Conservation (phyloP, 1,140 invertebrate genomes). For the Schlechtendalia chinensis region DNA sequence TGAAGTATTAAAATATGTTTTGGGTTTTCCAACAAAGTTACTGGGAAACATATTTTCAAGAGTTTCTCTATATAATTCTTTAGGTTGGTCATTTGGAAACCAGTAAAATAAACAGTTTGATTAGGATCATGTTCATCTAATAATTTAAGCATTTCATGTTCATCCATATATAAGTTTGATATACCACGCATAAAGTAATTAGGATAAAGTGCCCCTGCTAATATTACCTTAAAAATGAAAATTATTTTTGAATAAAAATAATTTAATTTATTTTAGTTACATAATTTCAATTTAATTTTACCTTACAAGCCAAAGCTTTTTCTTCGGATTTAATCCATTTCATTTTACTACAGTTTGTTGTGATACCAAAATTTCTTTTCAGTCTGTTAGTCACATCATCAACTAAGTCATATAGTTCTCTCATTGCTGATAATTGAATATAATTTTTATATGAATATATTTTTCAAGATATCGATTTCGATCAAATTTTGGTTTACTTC, state of each 20-base stretch:
- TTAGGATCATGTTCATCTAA: constrained; percentile 72
- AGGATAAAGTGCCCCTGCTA: constrained; percentile 86
- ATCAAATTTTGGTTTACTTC: constrained; percentile 51
- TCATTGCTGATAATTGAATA: constrained; percentile 70
- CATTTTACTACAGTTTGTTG: constrained; percentile 1
- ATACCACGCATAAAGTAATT: constrained; percentile 74
- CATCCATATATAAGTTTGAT: constrained; percentile 59
- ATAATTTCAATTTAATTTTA: not conserved
- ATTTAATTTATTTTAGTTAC: too few species aligned
- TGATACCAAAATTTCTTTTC: constrained; percentile 13
- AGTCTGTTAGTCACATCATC: constrained; percentile 69
- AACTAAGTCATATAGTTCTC: constrained; percentile 70
- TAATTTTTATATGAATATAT: constrained; percentile 72
- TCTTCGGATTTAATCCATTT: constrained; percentile 25
- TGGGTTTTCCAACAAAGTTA: constrained; percentile 55
- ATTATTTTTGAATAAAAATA: not conserved
- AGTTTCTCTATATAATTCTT: constrained; percentile 65
- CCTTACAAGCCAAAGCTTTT: constrained; percentile 30
- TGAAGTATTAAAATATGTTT: constrained; percentile 61
- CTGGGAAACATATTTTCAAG: constrained; percentile 61
- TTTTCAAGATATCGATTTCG: constrained; percentile 57
- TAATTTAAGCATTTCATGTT: constrained; percentile 63
- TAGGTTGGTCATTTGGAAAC: constrained; percentile 69
- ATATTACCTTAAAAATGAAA: constrained; percentile 61
- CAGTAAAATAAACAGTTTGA: constrained; percentile 73